A percentile compares a stretch with the other conserved stretches of the same genome.
These are phyloP conservation scores for Iguana delicatissima DNA, from an alignment of 2,797 vertebrate species.

Conservation along the genomic window DNA sequence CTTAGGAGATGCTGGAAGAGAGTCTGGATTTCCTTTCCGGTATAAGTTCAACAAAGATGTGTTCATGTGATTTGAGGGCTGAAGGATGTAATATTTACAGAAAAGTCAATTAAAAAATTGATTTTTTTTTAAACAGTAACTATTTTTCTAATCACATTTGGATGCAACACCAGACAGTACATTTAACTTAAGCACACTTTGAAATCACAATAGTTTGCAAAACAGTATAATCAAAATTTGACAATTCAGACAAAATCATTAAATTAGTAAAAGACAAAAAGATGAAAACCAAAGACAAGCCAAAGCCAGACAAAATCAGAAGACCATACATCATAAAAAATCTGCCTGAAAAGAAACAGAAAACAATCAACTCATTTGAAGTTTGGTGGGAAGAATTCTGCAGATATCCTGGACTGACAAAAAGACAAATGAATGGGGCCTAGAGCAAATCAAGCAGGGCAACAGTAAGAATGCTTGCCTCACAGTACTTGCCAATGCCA, in stretches of 20 bases:
- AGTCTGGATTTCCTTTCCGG: conserved; percentile 83
- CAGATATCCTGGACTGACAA: no score
- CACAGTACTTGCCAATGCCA: no score
- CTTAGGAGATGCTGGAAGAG: conserved; percentile 67
- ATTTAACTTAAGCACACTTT: not conserved
- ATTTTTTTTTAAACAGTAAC: not conserved
- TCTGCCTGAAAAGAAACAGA: not conserved
- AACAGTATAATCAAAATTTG: not conserved
- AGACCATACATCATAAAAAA: not conserved
- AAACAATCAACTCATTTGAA: not conserved
- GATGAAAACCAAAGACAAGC: not conserved
- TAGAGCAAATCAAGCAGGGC: no score
- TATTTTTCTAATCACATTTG: not conserved
- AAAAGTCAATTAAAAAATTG: not conserved
- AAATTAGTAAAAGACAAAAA: not conserved
- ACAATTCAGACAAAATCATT: not conserved
- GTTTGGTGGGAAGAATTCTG: no score
- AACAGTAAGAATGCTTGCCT: no score
- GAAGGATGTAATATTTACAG: conserved; percentile 52
- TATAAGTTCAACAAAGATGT: conserved; percentile 92
- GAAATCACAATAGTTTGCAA: not conserved
- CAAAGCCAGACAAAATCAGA: not conserved
- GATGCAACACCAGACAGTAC: not conserved
- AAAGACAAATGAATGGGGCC: no score
- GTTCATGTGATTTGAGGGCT: conserved; percentile 93